These are phyloP conservation scores for Trematomus loennbergii DNA, from an alignment of 2,113 vertebrate genomes.

Conservation along the genomic window DNA sequence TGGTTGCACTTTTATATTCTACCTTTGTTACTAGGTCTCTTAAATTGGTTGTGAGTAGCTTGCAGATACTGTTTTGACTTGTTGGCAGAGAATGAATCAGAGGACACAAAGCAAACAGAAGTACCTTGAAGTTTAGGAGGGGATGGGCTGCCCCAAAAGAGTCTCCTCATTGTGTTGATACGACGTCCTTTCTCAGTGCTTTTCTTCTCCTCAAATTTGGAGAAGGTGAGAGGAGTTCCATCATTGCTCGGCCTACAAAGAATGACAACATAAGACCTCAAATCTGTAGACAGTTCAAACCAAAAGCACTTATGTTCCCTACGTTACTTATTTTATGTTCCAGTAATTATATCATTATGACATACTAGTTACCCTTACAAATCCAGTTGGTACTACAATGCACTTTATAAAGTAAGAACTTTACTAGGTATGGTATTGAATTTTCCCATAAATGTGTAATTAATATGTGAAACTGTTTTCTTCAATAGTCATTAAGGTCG, in stretches of 20 bases:
- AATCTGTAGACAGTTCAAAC: background rate
- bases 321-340: background rate
- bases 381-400: background rate
- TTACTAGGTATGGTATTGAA: background rate
- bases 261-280: conserved; percentile 7
- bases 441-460: background rate
- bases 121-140: conserved; percentile 78
- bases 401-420: background rate
- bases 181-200: conserved; percentile 80
- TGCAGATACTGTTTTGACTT: too few relatives aligned
- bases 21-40: background rate
- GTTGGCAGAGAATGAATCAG: too few relatives aligned
- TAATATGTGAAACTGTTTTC: background rate
- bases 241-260: conserved; percentile 59
- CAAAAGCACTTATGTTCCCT: background rate
- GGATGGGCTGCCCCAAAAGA: conserved; percentile 81
- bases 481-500: background rate
- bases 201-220: conserved; percentile 84
- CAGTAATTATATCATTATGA: background rate
- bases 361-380: background rate
- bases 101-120: background rate
- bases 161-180: conserved; percentile 79
- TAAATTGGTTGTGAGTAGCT: background rate
- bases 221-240: conserved; percentile 71
- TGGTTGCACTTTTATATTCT: background rate